Base-by-base conservation (phyloP, 37 sponge, comb jelly and placozoan genomes). In the Chondrosia reniformis region DNA sequence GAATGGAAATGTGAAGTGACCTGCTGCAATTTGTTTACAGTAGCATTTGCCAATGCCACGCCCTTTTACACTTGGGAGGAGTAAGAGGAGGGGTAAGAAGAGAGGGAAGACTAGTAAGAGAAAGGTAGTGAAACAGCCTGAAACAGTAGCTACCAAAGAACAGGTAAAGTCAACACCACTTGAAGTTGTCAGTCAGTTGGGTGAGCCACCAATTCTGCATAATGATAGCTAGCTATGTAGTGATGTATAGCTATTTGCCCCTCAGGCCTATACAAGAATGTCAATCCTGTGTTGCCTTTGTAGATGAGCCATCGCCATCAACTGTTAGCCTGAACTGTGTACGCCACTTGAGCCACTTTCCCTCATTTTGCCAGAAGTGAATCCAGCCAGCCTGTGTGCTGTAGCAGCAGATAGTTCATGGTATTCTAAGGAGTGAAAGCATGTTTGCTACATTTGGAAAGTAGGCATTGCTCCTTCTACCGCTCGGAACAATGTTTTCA, bases 121-220 rank as follows among this genome's bases (percentile, higher is more conserved):
- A 28, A 56, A 8, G 58, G 58, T 56, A 56, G 58, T 8, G 58
- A 56, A 56, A 6, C 58, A 56, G 58, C 58, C 58, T 56, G 58
- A 56, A 6, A 56, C 58, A 56, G 58, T 56, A 56, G 58, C 58
- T 56, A 28, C 58, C 58, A 56, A 56, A 28, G 58, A 56, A 56
- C 52, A 49, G 52, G 52, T 10, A 19, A 49, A 49, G 52, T 49
- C 52, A 49, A 49, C 52, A 49, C 52, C 52, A 10, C 15, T 49
- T 49, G 15, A 49, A 49, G 52, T 49, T 49, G 52, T 15, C 52
- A 49, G 52, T 49, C 52, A 49, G 52, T 49, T 15, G 15, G 52
- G 52, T 49, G 15, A 49, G 52, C 52, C 52, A 49, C 52, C 15
- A 49, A 49, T 49, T 49, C 52, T 49, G 52, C 52, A n/a, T n/a